Conservation (phyloP, 1,140 invertebrate genomes). For the Contarinia nasturtii region DNA sequence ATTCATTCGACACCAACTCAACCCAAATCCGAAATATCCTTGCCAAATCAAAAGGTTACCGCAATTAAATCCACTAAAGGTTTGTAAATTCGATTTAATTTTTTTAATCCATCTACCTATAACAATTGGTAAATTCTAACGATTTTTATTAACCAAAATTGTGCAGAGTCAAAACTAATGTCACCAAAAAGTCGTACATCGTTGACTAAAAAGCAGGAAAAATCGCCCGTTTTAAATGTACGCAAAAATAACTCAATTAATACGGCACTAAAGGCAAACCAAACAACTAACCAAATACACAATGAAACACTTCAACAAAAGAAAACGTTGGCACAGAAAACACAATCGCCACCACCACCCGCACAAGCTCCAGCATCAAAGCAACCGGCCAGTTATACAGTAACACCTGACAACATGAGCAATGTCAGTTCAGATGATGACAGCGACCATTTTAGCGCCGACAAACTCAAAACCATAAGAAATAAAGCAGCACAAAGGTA, state of each 20-base stretch:
- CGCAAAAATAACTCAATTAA: too few relatives aligned
- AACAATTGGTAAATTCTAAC: too few relatives aligned
- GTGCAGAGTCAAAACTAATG: not conserved
- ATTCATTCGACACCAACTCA: slow-evolving; percentile 13
- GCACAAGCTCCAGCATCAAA: slow-evolving; percentile 8
- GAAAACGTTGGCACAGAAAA: too few relatives aligned
- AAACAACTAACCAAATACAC: too few relatives aligned
- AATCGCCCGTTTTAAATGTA: not conserved
- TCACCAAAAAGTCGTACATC: not conserved
- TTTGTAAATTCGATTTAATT: not conserved
- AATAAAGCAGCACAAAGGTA: slow-evolving; percentile 24
- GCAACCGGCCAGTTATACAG: slow-evolving; percentile 17
- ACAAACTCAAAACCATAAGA: slow-evolving; percentile 24
- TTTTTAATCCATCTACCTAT: not conserved
- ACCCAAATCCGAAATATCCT: slow-evolving; percentile 15
- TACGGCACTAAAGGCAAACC: too few relatives aligned
- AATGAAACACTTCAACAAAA: too few relatives aligned
- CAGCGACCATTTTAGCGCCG: slow-evolving; percentile 21
- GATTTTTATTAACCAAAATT: too few relatives aligned
- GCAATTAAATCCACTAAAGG: not conserved
- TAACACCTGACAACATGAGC: not conserved
- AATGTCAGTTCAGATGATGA: slow-evolving; percentile 9
- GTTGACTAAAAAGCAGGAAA: not conserved
- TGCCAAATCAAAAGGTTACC: slow-evolving; percentile 8
- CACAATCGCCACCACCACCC: too few relatives aligned